Percentiles rank a stretch among this genome's conserved stretches.
Evolutionary conservation across 2,888 invertebrate species (phyloP).

Genomic region (Polylopha cassiicola): DNA sequence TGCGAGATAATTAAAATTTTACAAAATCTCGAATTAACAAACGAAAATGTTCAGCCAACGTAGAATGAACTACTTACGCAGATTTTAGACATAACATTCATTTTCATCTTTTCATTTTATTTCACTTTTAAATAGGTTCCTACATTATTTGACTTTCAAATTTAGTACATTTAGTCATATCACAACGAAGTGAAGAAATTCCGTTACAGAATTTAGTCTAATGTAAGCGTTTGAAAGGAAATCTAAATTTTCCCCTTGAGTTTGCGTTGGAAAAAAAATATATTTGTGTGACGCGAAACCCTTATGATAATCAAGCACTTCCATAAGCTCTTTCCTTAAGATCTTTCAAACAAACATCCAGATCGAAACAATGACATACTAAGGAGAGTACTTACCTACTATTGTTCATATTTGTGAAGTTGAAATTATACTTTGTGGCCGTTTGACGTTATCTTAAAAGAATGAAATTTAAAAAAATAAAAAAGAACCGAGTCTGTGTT

Average conservation of each 20-base stretch:
- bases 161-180: neutral
- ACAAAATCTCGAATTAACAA: too few species aligned
- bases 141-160: slow-evolving; percentile 1
- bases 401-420: too few species aligned
- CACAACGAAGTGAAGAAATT: slow-evolving; percentile 3
- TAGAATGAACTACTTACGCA: too few species aligned
- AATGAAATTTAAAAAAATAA: too few species aligned
- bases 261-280: slow-evolving; percentile 18
- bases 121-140: slow-evolving; percentile 3
- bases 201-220: neutral
- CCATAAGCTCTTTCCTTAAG: slow-evolving; percentile 7
- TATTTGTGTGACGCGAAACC: slow-evolving; percentile 21
- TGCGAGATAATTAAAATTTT: too few species aligned
- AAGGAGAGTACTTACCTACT: too few species aligned
- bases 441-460: too few species aligned
- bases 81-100: too few species aligned
- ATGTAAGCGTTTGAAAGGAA: slow-evolving; percentile 12
- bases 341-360: neutral
- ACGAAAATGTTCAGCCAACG: too few species aligned
- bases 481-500: too few species aligned
- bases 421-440: too few species aligned
- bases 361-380: slow-evolving; percentile 9
- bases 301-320: slow-evolving; percentile 25
- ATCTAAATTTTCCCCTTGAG: slow-evolving; percentile 7
- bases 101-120: too few species aligned